phyloP scores from a whole-genome alignment of 2,113 vertebrate species.

The Astur gentilis region DNA sequence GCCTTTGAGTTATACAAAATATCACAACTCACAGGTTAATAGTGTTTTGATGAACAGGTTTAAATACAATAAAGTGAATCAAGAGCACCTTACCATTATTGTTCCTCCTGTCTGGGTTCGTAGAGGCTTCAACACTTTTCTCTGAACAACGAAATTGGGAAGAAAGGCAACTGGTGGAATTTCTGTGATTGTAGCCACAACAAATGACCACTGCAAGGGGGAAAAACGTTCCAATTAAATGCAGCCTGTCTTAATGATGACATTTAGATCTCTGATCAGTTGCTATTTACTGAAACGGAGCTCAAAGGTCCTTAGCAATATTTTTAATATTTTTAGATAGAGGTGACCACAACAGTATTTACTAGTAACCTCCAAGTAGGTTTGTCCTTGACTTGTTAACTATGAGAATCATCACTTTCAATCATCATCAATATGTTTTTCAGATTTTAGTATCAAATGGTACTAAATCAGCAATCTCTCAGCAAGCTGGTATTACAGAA shows the following conservation, averaged over 20 bases:
- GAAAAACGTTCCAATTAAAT: neutral
- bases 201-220: slow-evolving; percentile 85
- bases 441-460: neutral
- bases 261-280: neutral
- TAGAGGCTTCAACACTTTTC: slow-evolving; percentile 89
- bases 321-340: neutral
- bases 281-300: neutral
- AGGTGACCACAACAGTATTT: neutral
- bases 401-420: neutral
- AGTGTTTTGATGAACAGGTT: neutral
- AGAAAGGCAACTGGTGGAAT: slow-evolving; percentile 91
- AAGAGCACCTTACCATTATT: slow-evolving; percentile 84
- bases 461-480: neutral
- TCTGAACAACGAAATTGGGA: slow-evolving; percentile 93
- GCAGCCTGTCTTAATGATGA: neutral
- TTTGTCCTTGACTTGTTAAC: neutral
- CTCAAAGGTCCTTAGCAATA: neutral
- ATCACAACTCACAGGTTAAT: neutral
- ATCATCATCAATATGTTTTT: neutral
- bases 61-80: neutral
- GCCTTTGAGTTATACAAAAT: neutral
- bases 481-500: neutral
- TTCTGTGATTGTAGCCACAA: slow-evolving; percentile 94
- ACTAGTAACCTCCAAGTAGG: neutral
- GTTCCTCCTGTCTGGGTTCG: slow-evolving; percentile 94